phyloP scores from a whole-genome alignment of 2,888 invertebrate genomes.

The Torymus texanus region DNA sequence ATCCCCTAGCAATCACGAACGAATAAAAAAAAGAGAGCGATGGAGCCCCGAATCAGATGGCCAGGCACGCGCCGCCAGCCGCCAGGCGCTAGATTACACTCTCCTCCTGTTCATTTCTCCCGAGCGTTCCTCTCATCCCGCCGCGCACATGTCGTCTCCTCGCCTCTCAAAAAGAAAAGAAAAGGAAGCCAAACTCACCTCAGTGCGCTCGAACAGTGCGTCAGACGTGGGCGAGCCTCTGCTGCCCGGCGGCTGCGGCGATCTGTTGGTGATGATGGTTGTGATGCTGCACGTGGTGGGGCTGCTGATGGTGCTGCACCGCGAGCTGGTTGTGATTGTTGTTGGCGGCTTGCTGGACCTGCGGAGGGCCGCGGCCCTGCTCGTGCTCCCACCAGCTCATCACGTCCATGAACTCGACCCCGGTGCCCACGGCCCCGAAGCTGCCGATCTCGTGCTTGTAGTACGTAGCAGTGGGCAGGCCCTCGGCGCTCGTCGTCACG shows the following conservation, averaged over 20 bases:
- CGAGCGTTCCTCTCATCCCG: background rate
- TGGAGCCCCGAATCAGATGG: background rate
- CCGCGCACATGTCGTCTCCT: conserved; percentile 30
- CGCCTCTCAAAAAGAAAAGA: background rate
- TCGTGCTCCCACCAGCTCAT: conserved; percentile 75
- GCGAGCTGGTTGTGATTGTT: conserved; percentile 35
- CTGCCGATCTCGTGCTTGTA: conserved; percentile 70
- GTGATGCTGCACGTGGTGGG: conserved; percentile 14
- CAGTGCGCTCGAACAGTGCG: conserved; percentile 40
- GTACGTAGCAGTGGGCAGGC: conserved; percentile 65
- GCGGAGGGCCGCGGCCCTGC: conserved; percentile 70
- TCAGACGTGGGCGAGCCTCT: conserved; percentile 71
- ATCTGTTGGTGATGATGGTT: conserved; percentile 31
- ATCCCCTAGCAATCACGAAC: no score
- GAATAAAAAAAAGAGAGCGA: no score
- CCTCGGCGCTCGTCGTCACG: conserved; percentile 64
- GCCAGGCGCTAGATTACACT: background rate
- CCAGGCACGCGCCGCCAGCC: background rate
- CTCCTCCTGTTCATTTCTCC: background rate
- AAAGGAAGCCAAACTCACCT: conserved; percentile 46
- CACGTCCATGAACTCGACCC: conserved; percentile 73
- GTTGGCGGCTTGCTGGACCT: conserved; percentile 64
- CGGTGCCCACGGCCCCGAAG: conserved; percentile 60
- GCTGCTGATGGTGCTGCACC: conserved; percentile 13
- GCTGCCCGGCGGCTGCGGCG: conserved; percentile 14